A percentile compares a stretch with the other conserved stretches of the same genome.
Conservation (phyloP, 2,888 invertebrate genomes). For the Nebria brevicollis region DNA sequence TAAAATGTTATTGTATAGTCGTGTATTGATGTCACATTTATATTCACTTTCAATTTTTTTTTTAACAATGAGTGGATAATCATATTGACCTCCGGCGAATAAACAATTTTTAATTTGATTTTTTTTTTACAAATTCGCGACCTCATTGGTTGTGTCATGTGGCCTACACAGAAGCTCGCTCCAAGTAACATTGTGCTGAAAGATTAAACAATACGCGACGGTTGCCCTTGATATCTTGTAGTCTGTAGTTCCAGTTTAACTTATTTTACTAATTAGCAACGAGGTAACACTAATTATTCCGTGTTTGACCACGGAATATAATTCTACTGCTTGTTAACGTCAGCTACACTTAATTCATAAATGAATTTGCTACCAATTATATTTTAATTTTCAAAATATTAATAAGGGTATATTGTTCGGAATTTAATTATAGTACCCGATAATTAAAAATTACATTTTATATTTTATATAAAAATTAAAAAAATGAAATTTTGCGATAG, state of each 20-base stretch:
- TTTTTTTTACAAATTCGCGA: conserved; percentile 1
- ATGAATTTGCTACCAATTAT: not conserved
- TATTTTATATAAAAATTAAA: too few species aligned
- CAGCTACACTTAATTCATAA: not conserved
- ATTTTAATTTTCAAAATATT: not conserved
- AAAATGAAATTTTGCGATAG: not conserved
- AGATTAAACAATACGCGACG: not conserved
- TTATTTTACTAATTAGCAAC: conserved; percentile 7
- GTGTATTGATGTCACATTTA: not conserved
- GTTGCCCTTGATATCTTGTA: conserved; percentile 12
- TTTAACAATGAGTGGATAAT: not conserved
- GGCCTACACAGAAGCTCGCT: conserved; percentile 13
- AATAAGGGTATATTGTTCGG: too few species aligned
- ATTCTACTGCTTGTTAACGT: not conserved
- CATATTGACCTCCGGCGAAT: not conserved
- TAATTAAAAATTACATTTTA: too few species aligned
- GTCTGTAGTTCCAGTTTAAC: conserved; percentile 15
- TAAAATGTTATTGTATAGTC: not conserved
- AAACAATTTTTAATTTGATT: not conserved
- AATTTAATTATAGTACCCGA: too few species aligned
- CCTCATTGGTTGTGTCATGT: conserved; percentile 5
- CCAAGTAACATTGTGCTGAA: conserved; percentile 23
- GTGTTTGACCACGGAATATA: not conserved
- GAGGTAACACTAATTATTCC: conserved; percentile 13
- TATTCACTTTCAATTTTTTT: not conserved